phyloP scores from a whole-genome alignment of 2,888 invertebrate species.

The Perithous albicinctus region DNA sequence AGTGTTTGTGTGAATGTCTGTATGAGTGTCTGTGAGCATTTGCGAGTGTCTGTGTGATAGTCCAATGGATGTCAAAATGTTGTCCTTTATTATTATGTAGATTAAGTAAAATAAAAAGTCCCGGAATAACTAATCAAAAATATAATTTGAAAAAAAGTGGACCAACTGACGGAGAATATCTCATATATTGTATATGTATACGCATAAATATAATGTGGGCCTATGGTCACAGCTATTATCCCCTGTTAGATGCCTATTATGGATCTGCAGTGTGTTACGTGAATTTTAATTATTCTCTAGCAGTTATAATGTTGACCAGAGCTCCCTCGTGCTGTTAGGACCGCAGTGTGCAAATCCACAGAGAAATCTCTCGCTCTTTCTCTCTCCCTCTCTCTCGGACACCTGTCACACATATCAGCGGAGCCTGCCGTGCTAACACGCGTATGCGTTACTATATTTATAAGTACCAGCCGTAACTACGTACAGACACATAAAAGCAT shows the following conservation, averaged over 20 bases:
- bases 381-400: conserved; percentile 68
- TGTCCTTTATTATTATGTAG: no score
- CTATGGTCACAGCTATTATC: background rate
- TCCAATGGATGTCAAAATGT: no score
- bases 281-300: conserved; percentile 77
- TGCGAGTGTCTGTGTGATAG: no score
- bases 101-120: no score
- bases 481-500: conserved; percentile 22
- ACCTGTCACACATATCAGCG: conserved; percentile 79
- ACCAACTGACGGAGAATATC: no score
- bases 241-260: conserved; percentile 67
- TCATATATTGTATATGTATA: no score
- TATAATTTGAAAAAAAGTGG: no score
- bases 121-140: no score
- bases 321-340: conserved; percentile 12
- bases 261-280: conserved; percentile 62
- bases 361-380: conserved; percentile 15
- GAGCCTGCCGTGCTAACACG: conserved; percentile 59
- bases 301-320: conserved; percentile 13
- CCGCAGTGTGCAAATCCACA: background rate
- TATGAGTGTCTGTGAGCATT: no score
- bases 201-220: no score
- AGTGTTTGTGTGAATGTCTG: no score
- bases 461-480: conserved; percentile 52
- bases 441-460: conserved; percentile 67